Base-by-base conservation (phyloP, 2,797 vertebrate genomes). In the Cynodonichthys magdalenae region DNA sequence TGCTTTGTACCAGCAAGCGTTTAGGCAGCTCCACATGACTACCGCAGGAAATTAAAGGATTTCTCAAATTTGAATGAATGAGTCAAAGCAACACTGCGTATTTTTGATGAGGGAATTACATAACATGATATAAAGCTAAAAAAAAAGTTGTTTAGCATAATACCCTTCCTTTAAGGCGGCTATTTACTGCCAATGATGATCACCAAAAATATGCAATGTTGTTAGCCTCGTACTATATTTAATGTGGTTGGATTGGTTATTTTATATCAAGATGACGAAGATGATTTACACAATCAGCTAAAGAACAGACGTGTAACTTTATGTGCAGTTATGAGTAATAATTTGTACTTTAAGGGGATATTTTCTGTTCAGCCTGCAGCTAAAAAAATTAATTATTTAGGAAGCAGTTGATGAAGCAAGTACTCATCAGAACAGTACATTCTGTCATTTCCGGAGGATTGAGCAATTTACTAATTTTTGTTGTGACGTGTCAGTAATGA, bases 401-500 rank as follows among this genome's bases (percentile, higher is more conserved):
- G 53, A 41, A 58, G 50, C 51, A 45, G 63, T 46, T 28, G 53
- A 71, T 66, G 55, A 65, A 75, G 42, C 15, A 44, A 36, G 27
- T 15, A 34, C 10, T 18, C 12, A 0, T 65, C 28, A 68, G 61
- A 75, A 62, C 66, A 58, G 27, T 6, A 18, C 54, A 71, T 63
- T 34, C 46, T 62, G 61, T 85, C 72, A 74, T 82, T 79, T 84
- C 74, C 60, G 6, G n/a, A 53, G 53, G 27, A 53, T 89, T 87
- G 73, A 74, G 89, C 77, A 86, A 89, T 62, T 63, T 59, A n/a
- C 17, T 60, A 75, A 56, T 52, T 39, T 78, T 69, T 83, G 62
- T 60, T 52, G 19, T 66, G 75, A 75, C 53, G 64, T 50, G 56
- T 77, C 45, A 1, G 73, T 59, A 66, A 63, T 71, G 56, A 56